Conservation (phyloP, 2,888 invertebrate genomes). For the Scrobipalpa atriplicella region DNA sequence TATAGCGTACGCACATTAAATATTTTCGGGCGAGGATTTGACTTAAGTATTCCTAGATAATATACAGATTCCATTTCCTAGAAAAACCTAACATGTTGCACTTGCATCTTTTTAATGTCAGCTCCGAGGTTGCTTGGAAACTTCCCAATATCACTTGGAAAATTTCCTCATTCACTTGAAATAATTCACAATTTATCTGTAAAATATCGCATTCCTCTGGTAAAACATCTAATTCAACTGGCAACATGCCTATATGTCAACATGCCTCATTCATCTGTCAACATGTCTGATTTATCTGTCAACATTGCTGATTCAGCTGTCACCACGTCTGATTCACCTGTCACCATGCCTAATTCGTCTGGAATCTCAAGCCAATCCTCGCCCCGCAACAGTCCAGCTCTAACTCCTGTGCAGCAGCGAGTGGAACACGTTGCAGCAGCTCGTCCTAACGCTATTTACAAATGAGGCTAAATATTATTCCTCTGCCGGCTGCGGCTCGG, state of each 20-base stretch:
- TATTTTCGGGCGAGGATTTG: constrained; percentile 14
- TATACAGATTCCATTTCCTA: not conserved
- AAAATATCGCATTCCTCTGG: no score
- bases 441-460: constrained; percentile 77
- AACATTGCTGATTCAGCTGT: no score
- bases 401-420: constrained; percentile 69
- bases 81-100: no score
- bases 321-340: not conserved
- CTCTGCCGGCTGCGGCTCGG: constrained; percentile 61
- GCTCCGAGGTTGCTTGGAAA: no score
- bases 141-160: no score
- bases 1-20: constrained; percentile 40
- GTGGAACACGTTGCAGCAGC: constrained; percentile 71
- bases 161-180: no score
- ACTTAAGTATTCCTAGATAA: not conserved
- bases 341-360: not conserved
- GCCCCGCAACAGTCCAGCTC: constrained; percentile 22
- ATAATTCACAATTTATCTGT: no score
- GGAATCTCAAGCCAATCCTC: not conserved
- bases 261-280: no score
- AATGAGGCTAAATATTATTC: constrained; percentile 81
- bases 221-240: no score
- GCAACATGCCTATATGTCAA: no score
- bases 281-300: no score
- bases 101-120: no score